Conservation (phyloP, 1,140 invertebrate genomes). For the Agraylea sexmaculata region DNA sequence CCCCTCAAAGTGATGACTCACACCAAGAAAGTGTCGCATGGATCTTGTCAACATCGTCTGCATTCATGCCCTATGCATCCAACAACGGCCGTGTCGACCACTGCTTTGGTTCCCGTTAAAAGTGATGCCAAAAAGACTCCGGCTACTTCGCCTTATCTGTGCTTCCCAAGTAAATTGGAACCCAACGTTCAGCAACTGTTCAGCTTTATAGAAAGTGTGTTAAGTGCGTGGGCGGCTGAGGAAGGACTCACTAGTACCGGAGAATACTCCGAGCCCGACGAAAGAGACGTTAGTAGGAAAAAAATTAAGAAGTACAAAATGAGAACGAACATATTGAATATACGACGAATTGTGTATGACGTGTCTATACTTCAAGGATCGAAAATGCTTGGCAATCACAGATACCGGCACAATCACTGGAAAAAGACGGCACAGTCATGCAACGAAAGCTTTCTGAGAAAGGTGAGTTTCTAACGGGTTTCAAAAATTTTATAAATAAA, state of each 20-base stretch:
- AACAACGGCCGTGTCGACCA: constrained; percentile 30
- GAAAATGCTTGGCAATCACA: constrained; percentile 47
- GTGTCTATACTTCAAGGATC: constrained; percentile 50
- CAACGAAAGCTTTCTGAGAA: constrained; percentile 61
- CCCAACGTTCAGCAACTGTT: constrained; percentile 67
- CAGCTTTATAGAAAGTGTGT: constrained; percentile 58
- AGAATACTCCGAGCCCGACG: constrained; percentile 49
- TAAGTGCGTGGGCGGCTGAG: constrained; percentile 56
- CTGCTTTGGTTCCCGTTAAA: constrained; percentile 31
- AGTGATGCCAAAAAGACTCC: constrained; percentile 18
- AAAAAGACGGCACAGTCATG: constrained; percentile 59
- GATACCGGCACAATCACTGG: constrained; percentile 60
- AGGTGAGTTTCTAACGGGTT: constrained; percentile 54
- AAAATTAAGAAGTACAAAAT: constrained; percentile 51
- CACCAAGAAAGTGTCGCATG: constrained; percentile 20
- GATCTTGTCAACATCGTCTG: constrained; percentile 33
- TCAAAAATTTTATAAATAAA: too few species aligned
- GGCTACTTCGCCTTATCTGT: constrained; percentile 32
- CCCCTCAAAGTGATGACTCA: constrained; percentile 24
- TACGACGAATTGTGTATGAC: constrained; percentile 50
- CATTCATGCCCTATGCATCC: constrained; percentile 37
- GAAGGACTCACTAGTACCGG: constrained; percentile 53
- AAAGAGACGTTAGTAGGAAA: constrained; percentile 48
- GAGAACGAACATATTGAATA: constrained; percentile 49
- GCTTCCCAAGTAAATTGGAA: constrained; percentile 43